Conservation (phyloP, 2,113 vertebrate species). For the Pheucticus melanocephalus region DNA sequence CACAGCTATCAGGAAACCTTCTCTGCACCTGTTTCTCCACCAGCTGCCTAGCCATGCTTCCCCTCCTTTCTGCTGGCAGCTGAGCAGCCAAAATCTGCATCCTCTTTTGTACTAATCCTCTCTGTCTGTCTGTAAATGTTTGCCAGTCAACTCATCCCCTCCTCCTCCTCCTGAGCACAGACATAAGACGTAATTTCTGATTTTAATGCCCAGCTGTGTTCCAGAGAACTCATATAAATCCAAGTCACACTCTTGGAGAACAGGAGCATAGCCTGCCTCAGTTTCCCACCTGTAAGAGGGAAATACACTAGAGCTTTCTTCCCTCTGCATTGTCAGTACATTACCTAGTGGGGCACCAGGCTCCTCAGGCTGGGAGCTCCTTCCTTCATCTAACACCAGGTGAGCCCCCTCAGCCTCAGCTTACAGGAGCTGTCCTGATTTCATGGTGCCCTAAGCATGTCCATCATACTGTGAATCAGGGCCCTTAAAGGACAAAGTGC, state of each 20-base stretch:
- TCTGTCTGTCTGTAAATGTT: conserved; percentile 39
- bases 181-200: not conserved
- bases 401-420: not conserved
- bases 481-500: not conserved
- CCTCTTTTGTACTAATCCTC: conserved; percentile 5
- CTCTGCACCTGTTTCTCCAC: conserved; percentile 59
- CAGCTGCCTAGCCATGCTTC: conserved; percentile 17
- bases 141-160: not conserved
- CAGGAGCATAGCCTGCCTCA: not conserved
- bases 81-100: not conserved
- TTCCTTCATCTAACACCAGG: not conserved
- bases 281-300: not conserved
- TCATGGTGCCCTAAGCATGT: not conserved
- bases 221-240: not conserved
- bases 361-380: not conserved
- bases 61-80: conserved; percentile 42
- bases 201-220: conserved; percentile 53
- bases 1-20: not conserved
- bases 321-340: not conserved
- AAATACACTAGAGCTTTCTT: not conserved
- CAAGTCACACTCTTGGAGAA: not conserved
- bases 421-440: not conserved
- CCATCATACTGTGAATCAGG: not conserved
- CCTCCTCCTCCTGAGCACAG: not conserved
- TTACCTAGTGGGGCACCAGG: not conserved